phyloP scores from a whole-genome alignment of 2,888 invertebrate species.

The Romanomermis culicivorax region DNA sequence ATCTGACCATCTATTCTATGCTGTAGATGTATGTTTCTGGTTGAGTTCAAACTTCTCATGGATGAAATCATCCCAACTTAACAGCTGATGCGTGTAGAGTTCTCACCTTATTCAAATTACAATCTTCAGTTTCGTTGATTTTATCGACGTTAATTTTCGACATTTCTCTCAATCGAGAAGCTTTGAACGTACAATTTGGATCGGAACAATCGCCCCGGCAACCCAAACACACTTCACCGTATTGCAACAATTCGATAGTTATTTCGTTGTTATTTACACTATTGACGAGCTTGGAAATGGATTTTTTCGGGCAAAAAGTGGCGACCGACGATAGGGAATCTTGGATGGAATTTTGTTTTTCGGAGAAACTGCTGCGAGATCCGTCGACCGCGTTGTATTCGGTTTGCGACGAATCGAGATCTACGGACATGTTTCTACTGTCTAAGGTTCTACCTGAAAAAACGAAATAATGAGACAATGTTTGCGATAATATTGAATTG shows the following conservation, averaged over 20 bases:
- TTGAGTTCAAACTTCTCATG: no score
- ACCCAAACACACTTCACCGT: constrained; percentile 11
- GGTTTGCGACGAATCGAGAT: no score
- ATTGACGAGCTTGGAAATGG: neutral
- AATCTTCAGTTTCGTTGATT: constrained; percentile 2
- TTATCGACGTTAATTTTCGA: neutral
- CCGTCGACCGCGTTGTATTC: neutral
- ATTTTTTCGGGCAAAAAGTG: no score
- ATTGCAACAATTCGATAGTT: neutral
- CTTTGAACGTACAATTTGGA: constrained; percentile 6
- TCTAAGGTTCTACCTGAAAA: no score
- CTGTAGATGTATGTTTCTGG: no score
- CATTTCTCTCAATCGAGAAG: neutral
- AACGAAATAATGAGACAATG: no score
- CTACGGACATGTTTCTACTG: no score
- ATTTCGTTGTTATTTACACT: no score
- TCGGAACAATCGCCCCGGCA: constrained; percentile 11
- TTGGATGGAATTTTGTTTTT: neutral
- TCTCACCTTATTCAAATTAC: constrained; percentile 9
- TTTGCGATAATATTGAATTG: no score
- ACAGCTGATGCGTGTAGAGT: no score
- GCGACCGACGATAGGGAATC: constrained; percentile 2
- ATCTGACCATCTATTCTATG: no score
- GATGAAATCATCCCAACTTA: no score
- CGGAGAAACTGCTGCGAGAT: neutral